A percentile compares a stretch with the other conserved stretches of the same genome.
These are phyloP conservation scores for Pristionchus entomophagus DNA, from an alignment of 2,888 invertebrate genomes.

Conservation along the genomic window DNA sequence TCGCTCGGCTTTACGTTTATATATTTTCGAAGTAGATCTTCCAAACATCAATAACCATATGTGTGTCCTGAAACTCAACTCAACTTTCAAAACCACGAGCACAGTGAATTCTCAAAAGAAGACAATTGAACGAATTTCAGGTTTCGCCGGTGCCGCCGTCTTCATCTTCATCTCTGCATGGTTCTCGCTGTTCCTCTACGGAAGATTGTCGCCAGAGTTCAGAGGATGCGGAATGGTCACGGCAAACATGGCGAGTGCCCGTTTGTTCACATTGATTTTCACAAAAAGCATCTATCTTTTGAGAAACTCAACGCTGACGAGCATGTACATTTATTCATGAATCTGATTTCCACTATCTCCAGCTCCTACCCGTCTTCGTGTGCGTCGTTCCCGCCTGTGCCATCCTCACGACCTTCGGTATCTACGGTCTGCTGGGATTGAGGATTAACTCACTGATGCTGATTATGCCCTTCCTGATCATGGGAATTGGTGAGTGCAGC, in stretches of 20 bases:
- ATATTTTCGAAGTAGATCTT: too few relatives aligned
- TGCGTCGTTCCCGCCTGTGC: slow-evolving; percentile 39
- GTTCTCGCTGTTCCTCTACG: slow-evolving; percentile 41
- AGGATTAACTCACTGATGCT: slow-evolving; percentile 72
- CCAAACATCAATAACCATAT: too few relatives aligned
- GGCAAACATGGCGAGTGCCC: not conserved
- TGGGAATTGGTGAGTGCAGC: slow-evolving; percentile 68
- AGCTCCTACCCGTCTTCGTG: slow-evolving; percentile 41
- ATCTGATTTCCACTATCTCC: not conserved
- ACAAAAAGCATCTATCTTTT: too few relatives aligned
- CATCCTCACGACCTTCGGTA: slow-evolving; percentile 47
- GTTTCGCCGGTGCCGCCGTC: slow-evolving; percentile 14
- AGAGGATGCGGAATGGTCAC: not conserved
- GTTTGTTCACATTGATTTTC: too few relatives aligned
- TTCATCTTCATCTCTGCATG: slow-evolving; percentile 46
- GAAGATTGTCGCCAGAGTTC: not conserved
- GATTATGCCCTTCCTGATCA: slow-evolving; percentile 75
- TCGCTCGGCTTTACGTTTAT: too few relatives aligned
- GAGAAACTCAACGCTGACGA: too few relatives aligned
- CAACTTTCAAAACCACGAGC: too few relatives aligned
- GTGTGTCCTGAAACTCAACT: too few relatives aligned
- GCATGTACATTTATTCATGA: not conserved
- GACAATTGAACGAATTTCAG: too few relatives aligned
- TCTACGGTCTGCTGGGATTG: slow-evolving; percentile 37
- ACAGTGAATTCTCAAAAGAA: too few relatives aligned